Percentiles rank a stretch among this genome's conserved stretches.
phyloP scores from a whole-genome alignment of 2,113 vertebrate species.

The Sinocyclocheilus maitianheensis region DNA sequence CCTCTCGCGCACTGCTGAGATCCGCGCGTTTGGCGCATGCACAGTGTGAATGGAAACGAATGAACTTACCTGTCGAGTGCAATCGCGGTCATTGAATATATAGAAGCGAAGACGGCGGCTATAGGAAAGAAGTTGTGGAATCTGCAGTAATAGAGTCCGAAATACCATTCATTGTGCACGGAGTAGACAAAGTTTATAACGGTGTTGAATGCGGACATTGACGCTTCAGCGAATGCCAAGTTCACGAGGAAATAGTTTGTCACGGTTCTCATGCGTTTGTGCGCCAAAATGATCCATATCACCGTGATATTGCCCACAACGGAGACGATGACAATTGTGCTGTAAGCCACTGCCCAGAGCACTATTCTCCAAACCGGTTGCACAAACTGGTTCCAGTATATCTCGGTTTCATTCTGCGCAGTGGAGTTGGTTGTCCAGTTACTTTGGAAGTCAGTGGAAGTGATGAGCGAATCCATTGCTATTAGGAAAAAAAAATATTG shows the following conservation, averaged over 20 bases:
- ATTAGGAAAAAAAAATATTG: background rate
- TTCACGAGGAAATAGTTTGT: conserved; percentile 98
- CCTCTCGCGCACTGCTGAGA: background rate
- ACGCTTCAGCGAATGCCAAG: conserved; percentile 92
- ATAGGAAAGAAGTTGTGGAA: conserved; percentile 99
- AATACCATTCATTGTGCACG: conserved; percentile 96
- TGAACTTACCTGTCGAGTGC: conserved; percentile 90
- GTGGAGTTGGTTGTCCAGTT: conserved; percentile 65
- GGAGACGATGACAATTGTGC: conserved; percentile 86
- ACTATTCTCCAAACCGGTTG: conserved; percentile 91
- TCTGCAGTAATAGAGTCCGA: conserved; percentile 89
- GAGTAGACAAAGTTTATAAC: conserved; percentile 96
- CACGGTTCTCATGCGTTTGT: conserved; percentile 96
- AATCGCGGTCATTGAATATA: conserved; percentile 97
- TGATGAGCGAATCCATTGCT: conserved; percentile 69
- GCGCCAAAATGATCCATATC: conserved; percentile 96
- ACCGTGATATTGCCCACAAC: conserved; percentile 92
- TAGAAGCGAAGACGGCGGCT: conserved; percentile 93
- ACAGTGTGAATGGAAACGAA: background rate
- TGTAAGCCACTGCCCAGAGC: conserved; percentile 91
- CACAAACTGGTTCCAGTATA: conserved; percentile 83
- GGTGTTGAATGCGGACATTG: conserved; percentile 96
- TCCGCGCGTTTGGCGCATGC: background rate
- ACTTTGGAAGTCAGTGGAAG: conserved; percentile 64
- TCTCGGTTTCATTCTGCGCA: conserved; percentile 60